Base-by-base conservation (phyloP, 2,113 vertebrate genomes). In the Nipponia nippon region DNA sequence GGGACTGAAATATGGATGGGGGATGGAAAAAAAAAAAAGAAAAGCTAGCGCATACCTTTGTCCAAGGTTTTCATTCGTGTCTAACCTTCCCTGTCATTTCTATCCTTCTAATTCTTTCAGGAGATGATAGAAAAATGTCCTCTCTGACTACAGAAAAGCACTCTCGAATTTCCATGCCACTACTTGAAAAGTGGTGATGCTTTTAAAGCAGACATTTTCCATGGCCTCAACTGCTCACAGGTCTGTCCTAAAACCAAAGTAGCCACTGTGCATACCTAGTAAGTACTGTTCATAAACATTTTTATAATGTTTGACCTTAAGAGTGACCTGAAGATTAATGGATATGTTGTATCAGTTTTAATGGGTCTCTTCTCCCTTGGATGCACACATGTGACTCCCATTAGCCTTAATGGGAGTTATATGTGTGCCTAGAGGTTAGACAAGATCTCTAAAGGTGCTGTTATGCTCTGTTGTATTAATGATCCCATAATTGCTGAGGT, bases 271-370 rank as follows among this genome's bases (percentile, higher is more conserved):
- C 92, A 89, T 94, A 75, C 91, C 92, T 97, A 83, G 87, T 75
- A 90, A 93, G 83, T 90, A 89, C 83, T 96, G 87, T 95, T 97
- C 92, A 91, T 97, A 97, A 97, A 96, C 92, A 97, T 93, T 97
- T 97, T 97, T 96, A 85, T 90, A 97, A 93, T 94, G 94, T 92
- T 96, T 97, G 94, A 97, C 96, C 94, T 95, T 93, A 96, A 90
- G 76, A 91, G 65, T 93, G 95, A 97, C 95, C 96, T 78, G 94
- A 96, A 95, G 96, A 98, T 96, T 97, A 96, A 97, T 94, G 93
- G 92, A 90, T 96, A 83, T 87, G 90, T 95, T 97, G 89, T 97
- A 93, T 92, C 84, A 44, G 61, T 95, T 96, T 97, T 97, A 97
- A 97, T 97, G 96, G 93, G 76, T 67, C 95, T 91, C 75, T 97